Evolutionary conservation across 1,140 invertebrate species (phyloP).

Genomic region (Sminthurides bifidus): DNA sequence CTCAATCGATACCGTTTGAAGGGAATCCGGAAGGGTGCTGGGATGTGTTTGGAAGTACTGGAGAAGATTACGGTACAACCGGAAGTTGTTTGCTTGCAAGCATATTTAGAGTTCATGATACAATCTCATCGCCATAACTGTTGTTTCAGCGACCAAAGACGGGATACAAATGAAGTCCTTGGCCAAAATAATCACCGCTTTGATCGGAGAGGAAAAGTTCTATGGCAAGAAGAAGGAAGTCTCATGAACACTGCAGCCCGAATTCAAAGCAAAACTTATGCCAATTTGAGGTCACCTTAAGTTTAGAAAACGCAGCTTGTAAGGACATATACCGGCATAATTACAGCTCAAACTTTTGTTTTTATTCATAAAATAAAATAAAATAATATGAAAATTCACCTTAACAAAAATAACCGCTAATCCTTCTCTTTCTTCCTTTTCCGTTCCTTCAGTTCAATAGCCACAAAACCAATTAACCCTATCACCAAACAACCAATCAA

Average conservation of each 20-base stretch:
- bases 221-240: background rate
- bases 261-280: background rate
- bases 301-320: too few relatives aligned
- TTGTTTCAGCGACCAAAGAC: background rate
- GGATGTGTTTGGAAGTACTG: slow-evolving; percentile 34
- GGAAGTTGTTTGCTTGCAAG: background rate
- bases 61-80: slow-evolving; percentile 11
- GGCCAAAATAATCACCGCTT: background rate
- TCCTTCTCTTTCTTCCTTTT: background rate
- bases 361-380: too few relatives aligned
- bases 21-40: slow-evolving; percentile 38
- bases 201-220: background rate
- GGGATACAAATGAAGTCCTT: slow-evolving; percentile 1
- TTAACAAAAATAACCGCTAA: background rate
- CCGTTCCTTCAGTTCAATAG: background rate
- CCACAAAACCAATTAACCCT: background rate
- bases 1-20: slow-evolving; percentile 31
- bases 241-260: background rate
- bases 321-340: too few relatives aligned
- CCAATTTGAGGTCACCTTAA: background rate
- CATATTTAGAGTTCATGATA: background rate
- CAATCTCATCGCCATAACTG: background rate
- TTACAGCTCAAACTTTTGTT: too few relatives aligned
- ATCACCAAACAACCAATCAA: background rate
- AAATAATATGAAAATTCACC: too few relatives aligned